A percentile compares a stretch with the other conserved stretches of the same genome.
phyloP scores from a whole-genome alignment of 2,113 vertebrate genomes.

The Tetrao urogallus region DNA sequence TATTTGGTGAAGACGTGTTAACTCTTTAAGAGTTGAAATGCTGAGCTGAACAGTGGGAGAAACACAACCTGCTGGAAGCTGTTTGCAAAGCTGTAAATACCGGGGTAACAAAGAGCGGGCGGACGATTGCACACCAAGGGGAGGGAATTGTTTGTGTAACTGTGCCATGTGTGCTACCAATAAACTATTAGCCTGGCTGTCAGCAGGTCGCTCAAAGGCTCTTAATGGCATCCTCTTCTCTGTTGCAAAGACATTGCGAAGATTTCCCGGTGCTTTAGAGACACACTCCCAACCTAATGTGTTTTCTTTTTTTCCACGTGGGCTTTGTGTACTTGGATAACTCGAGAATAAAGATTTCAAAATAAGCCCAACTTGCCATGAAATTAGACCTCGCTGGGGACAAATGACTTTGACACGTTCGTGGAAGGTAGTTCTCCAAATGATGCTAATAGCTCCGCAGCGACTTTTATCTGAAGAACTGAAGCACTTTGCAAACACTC shows the following conservation, averaged over 20 bases:
- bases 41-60: neutral
- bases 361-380: neutral
- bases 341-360: neutral
- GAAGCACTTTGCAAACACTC: conserved; percentile 46
- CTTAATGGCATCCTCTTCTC: neutral
- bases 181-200: neutral
- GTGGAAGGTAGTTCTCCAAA: neutral
- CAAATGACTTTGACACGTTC: neutral
- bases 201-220: neutral
- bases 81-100: conserved; percentile 13
- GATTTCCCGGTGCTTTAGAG: neutral
- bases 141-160: conserved; percentile 4
- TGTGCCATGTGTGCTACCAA: neutral
- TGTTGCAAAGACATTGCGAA: neutral
- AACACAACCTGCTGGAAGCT: neutral
- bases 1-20: conserved; percentile 58
- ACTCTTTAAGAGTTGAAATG: conserved; percentile 18
- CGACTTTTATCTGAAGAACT: conserved; percentile 18
- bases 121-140: neutral
- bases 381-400: conserved; percentile 1
- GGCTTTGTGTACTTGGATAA: neutral
- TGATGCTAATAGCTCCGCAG: conserved; percentile 6
- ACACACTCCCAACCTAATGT: neutral
- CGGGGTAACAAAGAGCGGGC: neutral
- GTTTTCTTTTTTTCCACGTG: neutral